Percentiles rank a stretch among this genome's conserved stretches.
Evolutionary conservation across 2,113 vertebrate species (phyloP).

Genomic region (Mandrillus leucophaeus): DNA sequence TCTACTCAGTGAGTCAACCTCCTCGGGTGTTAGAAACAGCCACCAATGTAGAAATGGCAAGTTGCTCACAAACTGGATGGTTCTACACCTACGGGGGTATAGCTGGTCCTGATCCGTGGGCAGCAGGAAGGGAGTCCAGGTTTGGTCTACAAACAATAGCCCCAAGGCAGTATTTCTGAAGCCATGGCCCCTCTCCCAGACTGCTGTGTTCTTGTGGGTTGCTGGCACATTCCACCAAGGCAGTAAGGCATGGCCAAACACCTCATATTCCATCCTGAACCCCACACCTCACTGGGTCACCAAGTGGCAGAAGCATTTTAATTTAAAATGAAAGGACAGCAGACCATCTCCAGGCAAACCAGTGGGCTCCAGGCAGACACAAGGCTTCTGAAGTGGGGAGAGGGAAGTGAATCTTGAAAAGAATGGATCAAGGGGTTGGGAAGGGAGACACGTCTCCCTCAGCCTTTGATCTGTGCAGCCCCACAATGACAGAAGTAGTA

Average conservation of each 20-base stretch:
- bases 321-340: not conserved
- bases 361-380: not conserved
- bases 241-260: accelerated
- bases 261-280: not conserved
- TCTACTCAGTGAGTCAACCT: not conserved
- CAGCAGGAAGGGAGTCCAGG: not conserved
- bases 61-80: accelerated
- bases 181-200: not conserved
- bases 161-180: not conserved
- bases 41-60: not conserved
- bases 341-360: not conserved
- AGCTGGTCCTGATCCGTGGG: accelerated
- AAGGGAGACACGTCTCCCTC: not conserved
- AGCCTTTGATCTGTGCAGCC: not conserved
- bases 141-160: not conserved
- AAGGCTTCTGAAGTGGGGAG: not conserved
- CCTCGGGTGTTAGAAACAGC: not conserved
- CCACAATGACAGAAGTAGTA: not conserved
- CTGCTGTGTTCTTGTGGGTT: not conserved
- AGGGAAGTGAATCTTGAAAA: not conserved
- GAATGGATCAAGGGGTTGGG: not conserved
- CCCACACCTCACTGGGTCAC: not conserved
- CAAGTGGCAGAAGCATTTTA: not conserved
- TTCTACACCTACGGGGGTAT: not conserved
- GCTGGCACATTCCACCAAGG: not conserved